These are phyloP conservation scores for Seriola dumerili DNA, from an alignment of 2,113 vertebrate species.

Conservation along the genomic window DNA sequence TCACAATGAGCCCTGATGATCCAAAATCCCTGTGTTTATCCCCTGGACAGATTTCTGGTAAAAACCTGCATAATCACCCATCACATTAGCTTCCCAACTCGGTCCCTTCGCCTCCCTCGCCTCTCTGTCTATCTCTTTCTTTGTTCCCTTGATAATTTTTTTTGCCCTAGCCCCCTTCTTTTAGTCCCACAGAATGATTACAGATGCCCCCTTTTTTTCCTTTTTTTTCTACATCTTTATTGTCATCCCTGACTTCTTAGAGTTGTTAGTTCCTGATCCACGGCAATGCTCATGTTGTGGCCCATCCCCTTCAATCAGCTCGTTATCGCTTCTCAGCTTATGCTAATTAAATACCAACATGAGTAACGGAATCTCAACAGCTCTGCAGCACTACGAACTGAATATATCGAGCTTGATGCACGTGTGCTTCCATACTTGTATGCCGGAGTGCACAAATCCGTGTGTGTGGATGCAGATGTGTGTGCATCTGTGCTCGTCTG, in stretches of 20 bases:
- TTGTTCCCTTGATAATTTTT: conserved; percentile 8
- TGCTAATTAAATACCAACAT: conserved; percentile 71
- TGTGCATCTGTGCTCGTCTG: conserved; percentile 32
- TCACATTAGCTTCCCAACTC: conserved; percentile 53
- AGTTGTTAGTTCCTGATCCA: conserved; percentile 55
- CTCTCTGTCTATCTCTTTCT: conserved; percentile 1
- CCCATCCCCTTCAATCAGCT: conserved; percentile 56
- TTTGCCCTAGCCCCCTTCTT: conserved; percentile 9
- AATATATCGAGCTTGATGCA: conserved; percentile 29
- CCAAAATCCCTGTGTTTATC: conserved; percentile 58
- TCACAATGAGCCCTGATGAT: conserved; percentile 62
- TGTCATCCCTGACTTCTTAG: conserved; percentile 48
- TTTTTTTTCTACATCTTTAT: conserved; percentile 18
- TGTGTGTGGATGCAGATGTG: conserved; percentile 25
- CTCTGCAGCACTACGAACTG: conserved; percentile 14
- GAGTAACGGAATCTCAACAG: conserved; percentile 35
- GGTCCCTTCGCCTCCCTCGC: neutral
- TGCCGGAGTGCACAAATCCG: conserved; percentile 12
- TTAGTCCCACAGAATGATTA: conserved; percentile 38
- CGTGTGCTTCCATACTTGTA: neutral
- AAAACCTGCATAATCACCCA: conserved; percentile 60
- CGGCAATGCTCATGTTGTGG: conserved; percentile 54
- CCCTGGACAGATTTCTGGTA: conserved; percentile 51
- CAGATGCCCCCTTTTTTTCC: conserved; percentile 25
- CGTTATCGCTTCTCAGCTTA: conserved; percentile 58